Conservation (phyloP, 2,888 invertebrate species). For the Lypha dubia region DNA sequence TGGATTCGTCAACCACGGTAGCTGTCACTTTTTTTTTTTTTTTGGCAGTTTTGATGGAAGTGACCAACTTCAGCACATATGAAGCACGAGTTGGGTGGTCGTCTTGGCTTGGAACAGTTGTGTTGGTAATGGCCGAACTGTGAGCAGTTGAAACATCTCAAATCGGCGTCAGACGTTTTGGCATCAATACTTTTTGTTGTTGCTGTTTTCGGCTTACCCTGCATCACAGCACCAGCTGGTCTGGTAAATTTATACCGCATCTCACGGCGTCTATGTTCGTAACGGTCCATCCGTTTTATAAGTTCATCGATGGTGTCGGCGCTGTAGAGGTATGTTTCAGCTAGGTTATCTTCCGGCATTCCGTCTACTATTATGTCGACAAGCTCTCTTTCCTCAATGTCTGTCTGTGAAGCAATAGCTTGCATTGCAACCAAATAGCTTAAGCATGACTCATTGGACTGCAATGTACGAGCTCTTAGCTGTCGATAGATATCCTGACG, state of each 20-base stretch:
- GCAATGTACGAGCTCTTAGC: background rate
- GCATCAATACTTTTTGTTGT: background rate
- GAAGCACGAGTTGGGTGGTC: conserved; percentile 35
- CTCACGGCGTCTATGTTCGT: background rate
- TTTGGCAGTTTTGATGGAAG: background rate
- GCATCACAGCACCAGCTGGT: background rate
- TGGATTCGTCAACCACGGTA: background rate
- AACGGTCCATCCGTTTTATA: background rate
- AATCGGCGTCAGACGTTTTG: background rate
- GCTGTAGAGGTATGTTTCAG: too few relatives aligned
- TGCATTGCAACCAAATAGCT: conserved; percentile 50
- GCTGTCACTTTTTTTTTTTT: background rate
- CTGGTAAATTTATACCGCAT: too few relatives aligned
- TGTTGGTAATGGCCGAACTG: conserved; percentile 45
- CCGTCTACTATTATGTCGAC: too few relatives aligned
- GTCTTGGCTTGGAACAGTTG: conserved; percentile 38
- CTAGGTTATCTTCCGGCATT: too few relatives aligned
- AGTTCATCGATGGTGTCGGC: background rate
- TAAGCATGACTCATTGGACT: conserved; percentile 24
- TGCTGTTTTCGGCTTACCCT: background rate
- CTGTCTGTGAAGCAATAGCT: too few relatives aligned
- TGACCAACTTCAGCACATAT: background rate
- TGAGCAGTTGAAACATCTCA: conserved; percentile 43
- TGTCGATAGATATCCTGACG: conserved; percentile 40
- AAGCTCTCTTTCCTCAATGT: too few relatives aligned